These are phyloP conservation scores for Anthopleura xanthogrammica DNA, from an alignment of 92 coral and sea anemone genomes.

Conservation along the genomic window DNA sequence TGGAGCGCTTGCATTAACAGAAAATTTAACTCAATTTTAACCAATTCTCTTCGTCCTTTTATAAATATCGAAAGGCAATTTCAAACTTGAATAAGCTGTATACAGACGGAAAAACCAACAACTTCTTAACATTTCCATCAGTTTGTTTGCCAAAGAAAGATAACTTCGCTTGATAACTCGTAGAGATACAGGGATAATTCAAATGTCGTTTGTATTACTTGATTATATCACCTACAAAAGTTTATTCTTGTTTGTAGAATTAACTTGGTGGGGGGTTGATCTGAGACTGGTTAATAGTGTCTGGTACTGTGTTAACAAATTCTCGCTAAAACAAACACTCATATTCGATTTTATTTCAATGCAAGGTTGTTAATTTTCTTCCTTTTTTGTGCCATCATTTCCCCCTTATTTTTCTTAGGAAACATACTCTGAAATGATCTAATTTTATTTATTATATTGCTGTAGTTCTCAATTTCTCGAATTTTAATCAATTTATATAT, in stretches of 20 bases:
- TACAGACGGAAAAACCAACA: too few species aligned
- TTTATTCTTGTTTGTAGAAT: background rate
- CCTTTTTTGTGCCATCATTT: background rate
- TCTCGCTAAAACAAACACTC: background rate
- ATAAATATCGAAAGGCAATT: too few species aligned
- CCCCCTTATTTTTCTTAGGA: too few species aligned
- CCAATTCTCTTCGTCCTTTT: too few species aligned
- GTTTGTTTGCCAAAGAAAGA: background rate
- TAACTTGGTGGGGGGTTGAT: constrained; percentile 5
- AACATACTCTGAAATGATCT: too few species aligned
- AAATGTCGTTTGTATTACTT: background rate
- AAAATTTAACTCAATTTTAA: background rate
- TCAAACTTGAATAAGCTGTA: too few species aligned
- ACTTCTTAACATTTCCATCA: background rate
- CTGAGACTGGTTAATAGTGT: background rate
- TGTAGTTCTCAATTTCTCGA: too few species aligned
- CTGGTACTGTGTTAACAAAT: background rate
- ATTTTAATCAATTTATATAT: too few species aligned
- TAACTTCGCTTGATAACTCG: background rate
- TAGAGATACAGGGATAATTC: constrained; percentile 2
- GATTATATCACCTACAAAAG: background rate
- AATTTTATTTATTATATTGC: too few species aligned
- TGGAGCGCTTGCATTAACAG: background rate
- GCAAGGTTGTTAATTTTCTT: background rate
- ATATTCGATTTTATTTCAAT: background rate